These are phyloP conservation scores for Tinamus major DNA, from an alignment of 2,797 vertebrate species.

Conservation along the genomic window DNA sequence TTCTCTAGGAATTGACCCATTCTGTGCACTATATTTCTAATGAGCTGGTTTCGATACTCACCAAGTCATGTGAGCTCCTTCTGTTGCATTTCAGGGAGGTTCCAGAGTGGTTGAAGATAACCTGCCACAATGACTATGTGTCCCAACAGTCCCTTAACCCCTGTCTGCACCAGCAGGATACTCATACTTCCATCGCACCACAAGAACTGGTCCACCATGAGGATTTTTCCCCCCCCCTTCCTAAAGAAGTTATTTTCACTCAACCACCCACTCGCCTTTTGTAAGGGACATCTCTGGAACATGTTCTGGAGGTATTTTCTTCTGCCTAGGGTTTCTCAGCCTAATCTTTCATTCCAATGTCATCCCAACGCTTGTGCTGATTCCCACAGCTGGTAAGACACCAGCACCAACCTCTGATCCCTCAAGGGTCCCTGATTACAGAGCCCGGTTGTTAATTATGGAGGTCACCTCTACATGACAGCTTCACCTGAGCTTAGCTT, in stretches of 20 bases:
- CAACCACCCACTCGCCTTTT: neutral
- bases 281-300: neutral
- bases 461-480: constrained; percentile 47
- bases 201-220: neutral
- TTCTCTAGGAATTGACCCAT: neutral
- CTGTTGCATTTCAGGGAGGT: neutral
- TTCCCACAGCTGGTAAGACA: constrained; percentile 1
- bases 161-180: neutral
- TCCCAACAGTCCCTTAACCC: neutral
- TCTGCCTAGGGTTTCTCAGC: neutral
- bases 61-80: neutral
- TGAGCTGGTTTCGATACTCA: neutral
- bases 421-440: neutral
- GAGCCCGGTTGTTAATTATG: constrained; percentile 7
- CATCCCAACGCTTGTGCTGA: neutral
- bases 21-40: neutral
- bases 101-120: neutral
- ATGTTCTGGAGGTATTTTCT: neutral
- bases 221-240: neutral
- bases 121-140: fast-evolving
- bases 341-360: neutral
- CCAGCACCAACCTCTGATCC: neutral
- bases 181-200: neutral
- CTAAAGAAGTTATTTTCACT: neutral
- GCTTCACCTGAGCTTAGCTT: neutral